Base-by-base conservation (phyloP, 2,113 vertebrate genomes). In the Kobus ellipsiprymnus region DNA sequence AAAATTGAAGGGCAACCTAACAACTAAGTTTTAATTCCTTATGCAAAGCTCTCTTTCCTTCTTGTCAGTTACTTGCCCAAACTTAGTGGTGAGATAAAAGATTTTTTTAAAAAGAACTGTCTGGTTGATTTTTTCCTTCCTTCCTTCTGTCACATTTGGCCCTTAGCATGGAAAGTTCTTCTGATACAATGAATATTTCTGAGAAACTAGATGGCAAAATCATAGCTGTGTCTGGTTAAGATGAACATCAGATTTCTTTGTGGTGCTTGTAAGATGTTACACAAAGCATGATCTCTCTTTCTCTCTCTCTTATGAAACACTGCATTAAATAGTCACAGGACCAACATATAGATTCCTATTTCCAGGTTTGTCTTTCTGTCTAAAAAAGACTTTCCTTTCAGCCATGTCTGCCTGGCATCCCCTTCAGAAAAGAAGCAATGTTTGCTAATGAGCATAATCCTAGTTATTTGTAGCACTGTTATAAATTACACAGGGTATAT, bases 381-480 rank as follows among this genome's bases (percentile, higher is more conserved):
- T 97, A 62, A 93, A 92, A 95, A 85, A 71, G 71, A 67, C 92
- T 96, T 95, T 52, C 46, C 29, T 92, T 95, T 90, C 85, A 97
- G 88, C 81, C 55, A 52, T 67, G 19, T 97, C 92, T 84, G 78
- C 85, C 83, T 95, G 29, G 50, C 95, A 94, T 80, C 82, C 1
- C 17, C 50, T 92, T 6, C 0, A 46, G 1, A 7, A 77, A 96
- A 87, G 93, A 92, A 13, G 1, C 80, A 55, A 60, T 81, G 87
- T 93, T 97, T 97, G 87, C 95, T 95, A 98, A 84, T 96, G 96
- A 96, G 78, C 92, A 64, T 97, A 97, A 98, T 90, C 48, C 74
- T 91, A 19, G 50, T 55, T 71, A 91, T 94, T 91, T 97, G 91
- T 74, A 94, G 83, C 85, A 59, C 57, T 94, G 96, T 94, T 97